Conservation (phyloP, 2,888 invertebrate species). For the Malacosoma neustria region DNA sequence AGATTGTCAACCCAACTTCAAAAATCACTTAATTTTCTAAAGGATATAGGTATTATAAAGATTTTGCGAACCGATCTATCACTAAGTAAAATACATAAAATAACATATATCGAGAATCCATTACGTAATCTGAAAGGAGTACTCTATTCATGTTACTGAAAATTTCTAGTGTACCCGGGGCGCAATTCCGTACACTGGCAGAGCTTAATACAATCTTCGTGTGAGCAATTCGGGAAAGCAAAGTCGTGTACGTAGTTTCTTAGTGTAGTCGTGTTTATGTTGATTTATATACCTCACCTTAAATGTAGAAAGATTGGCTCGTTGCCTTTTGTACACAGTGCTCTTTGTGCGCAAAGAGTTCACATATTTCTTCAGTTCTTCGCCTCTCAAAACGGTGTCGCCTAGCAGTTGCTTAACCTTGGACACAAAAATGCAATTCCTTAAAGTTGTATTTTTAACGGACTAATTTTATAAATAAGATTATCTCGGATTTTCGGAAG, state of each 20-base stretch:
- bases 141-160: neutral
- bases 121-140: neutral
- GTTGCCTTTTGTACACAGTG: constrained; percentile 86
- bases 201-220: neutral
- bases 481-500: no score
- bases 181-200: neutral
- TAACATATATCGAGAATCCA: constrained; percentile 1
- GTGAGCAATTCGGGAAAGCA: constrained; percentile 3
- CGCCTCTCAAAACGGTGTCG: constrained; percentile 83
- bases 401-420: constrained; percentile 72
- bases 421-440: constrained; percentile 18
- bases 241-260: constrained; percentile 6
- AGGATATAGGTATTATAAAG: no score
- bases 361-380: constrained; percentile 90
- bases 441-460: no score
- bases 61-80: no score
- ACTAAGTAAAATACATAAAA: no score
- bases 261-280: no score
- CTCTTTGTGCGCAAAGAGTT: constrained; percentile 87
- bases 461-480: no score
- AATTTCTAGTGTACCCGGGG: neutral
- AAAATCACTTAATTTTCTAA: no score
- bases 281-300: constrained; percentile 44
- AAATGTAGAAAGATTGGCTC: constrained; percentile 83
- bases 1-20: no score